phyloP scores from a whole-genome alignment of 2,797 vertebrate species.

The Caiman crocodilus region DNA sequence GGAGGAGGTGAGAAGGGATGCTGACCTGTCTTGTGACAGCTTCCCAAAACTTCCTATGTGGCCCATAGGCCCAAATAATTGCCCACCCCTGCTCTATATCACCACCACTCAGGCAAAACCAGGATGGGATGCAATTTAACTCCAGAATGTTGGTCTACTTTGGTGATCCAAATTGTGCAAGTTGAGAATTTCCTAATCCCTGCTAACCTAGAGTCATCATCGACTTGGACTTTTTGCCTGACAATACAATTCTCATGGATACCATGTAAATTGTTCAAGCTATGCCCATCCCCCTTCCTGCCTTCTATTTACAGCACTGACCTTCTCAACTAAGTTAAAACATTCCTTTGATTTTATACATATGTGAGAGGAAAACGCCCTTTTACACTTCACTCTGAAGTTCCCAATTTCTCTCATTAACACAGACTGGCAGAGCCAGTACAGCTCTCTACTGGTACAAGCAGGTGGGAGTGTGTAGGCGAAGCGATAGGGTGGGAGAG shows the following conservation, averaged over 20 bases:
- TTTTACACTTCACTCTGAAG: background rate
- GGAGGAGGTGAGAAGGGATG: too few species aligned
- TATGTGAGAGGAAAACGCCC: rapidly evolving
- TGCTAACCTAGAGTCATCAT: background rate
- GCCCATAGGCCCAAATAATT: too few species aligned
- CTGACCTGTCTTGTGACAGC: too few species aligned
- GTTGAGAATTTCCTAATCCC: background rate
- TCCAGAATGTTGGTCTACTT: background rate
- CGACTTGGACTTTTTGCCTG: background rate
- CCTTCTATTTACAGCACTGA: background rate
- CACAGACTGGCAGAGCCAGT: rapidly evolving
- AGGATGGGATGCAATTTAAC: rapidly evolving
- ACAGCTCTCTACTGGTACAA: rapidly evolving
- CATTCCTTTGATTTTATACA: rapidly evolving
- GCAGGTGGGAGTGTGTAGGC: background rate
- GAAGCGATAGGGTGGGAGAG: rapidly evolving
- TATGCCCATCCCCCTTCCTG: rapidly evolving
- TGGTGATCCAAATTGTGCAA: rapidly evolving
- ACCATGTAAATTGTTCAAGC: background rate
- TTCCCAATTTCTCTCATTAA: background rate
- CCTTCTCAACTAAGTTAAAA: background rate
- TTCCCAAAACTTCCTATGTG: too few species aligned
- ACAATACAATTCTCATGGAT: background rate
- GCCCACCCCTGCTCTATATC: background rate
- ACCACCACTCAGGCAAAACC: background rate